Evolutionary conservation across 2,113 vertebrate genomes (phyloP).

Genomic region (Pangasianodon gigas): DNA sequence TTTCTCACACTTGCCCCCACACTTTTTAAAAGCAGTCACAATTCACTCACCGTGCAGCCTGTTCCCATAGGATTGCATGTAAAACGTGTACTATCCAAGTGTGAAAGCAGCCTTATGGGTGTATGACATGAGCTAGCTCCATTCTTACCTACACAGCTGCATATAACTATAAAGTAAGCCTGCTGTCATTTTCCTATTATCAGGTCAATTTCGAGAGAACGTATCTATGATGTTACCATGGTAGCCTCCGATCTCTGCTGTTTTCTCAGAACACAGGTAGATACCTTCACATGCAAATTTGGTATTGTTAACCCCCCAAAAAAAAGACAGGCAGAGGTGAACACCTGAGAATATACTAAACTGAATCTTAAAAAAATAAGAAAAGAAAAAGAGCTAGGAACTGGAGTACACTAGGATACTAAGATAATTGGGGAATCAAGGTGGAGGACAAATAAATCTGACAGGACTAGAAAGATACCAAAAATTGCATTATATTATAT

Average conservation of each 20-base stretch:
- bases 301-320: not conserved
- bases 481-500: too few species aligned
- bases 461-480: too few species aligned
- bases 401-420: not conserved
- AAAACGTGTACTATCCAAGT: not conserved
- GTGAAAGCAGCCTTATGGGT: not conserved
- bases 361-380: not conserved
- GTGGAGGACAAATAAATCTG: not conserved
- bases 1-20: not conserved
- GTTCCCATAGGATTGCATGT: not conserved
- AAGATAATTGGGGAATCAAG: not conserved
- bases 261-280: not conserved
- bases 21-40: not conserved
- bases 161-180: not conserved
- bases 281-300: not conserved
- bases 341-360: not conserved
- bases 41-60: not conserved
- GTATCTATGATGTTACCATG: not conserved
- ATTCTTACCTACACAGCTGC: not conserved
- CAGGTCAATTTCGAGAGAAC: not conserved
- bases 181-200: not conserved
- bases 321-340: not conserved
- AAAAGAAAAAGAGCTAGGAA: not conserved
- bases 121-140: not conserved
- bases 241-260: not conserved